Conservation (phyloP, 2,113 vertebrate species). For the Lepidothrix coronata region DNA sequence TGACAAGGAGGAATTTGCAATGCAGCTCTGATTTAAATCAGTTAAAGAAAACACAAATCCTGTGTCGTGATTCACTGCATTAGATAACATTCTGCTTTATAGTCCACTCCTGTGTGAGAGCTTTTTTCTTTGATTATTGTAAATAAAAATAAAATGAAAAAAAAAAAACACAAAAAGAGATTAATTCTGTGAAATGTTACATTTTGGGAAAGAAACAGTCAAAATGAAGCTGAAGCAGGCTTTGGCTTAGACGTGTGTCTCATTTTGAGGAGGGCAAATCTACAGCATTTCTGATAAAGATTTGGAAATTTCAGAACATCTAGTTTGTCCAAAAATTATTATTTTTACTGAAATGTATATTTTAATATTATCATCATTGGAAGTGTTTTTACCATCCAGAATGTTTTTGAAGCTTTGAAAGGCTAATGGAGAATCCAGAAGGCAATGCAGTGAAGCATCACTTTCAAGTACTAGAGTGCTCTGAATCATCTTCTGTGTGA, state of each 20-base stretch:
- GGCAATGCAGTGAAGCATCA: not conserved
- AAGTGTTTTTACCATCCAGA: not conserved
- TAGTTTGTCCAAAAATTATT: not conserved
- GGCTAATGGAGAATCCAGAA: not conserved
- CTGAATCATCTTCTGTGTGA: not conserved
- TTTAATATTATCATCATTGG: not conserved
- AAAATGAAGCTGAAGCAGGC: not conserved
- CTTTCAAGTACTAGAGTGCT: not conserved
- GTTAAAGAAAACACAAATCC: not conserved
- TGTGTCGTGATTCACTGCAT: not conserved
- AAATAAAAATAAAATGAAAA: not conserved
- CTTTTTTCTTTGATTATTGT: not conserved
- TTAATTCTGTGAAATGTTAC: not conserved
- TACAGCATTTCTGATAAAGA: not conserved
- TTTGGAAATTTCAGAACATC: not conserved
- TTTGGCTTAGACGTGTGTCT: not conserved
- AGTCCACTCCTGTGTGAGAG: not conserved
- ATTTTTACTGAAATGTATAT: not conserved
- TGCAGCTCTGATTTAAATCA: slow-evolving; percentile 11
- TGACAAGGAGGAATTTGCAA: slow-evolving; percentile 21
- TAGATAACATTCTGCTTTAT: not conserved
- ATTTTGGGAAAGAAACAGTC: not conserved
- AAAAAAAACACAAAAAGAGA: not conserved
- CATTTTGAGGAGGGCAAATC: not conserved
- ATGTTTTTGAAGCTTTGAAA: not conserved